Evolutionary conservation across 2,797 vertebrate genomes (phyloP).

Genomic region (Danio aesculapii): DNA sequence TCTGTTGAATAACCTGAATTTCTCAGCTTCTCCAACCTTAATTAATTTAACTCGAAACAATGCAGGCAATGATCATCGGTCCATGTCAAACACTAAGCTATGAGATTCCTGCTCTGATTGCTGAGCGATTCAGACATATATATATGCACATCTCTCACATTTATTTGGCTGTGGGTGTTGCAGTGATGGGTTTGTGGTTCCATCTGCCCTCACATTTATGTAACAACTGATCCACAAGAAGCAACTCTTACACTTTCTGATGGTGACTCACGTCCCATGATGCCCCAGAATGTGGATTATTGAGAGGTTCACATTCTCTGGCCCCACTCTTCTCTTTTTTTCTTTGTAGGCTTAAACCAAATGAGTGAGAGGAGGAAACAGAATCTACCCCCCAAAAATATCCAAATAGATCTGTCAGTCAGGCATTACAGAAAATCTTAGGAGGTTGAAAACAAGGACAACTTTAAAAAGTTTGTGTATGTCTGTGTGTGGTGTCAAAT

Average conservation of each 20-base stretch:
- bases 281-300: conserved; percentile 46
- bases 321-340: conserved; percentile 14
- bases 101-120: conserved; percentile 33
- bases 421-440: no score
- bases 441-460: no score
- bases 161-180: conserved; percentile 42
- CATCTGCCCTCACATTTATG: conserved; percentile 62
- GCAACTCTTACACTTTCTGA: conserved; percentile 49
- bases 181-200: conserved; percentile 60
- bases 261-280: conserved; percentile 58
- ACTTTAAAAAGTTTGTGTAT: no score
- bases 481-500: no score
- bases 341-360: conserved; percentile 29
- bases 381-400: not conserved
- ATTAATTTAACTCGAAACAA: conserved; percentile 29
- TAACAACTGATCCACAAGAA: conserved; percentile 60
- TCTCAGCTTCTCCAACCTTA: conserved; percentile 1
- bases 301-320: conserved; percentile 44
- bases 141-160: conserved; percentile 42
- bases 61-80: conserved; percentile 4
- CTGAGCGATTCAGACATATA: conserved; percentile 33
- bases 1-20: not conserved
- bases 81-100: conserved; percentile 26
- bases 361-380: conserved; percentile 20
- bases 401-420: no score